Evolutionary conservation across 2,113 vertebrate genomes (phyloP).

Genomic region (Symphodus melops): DNA sequence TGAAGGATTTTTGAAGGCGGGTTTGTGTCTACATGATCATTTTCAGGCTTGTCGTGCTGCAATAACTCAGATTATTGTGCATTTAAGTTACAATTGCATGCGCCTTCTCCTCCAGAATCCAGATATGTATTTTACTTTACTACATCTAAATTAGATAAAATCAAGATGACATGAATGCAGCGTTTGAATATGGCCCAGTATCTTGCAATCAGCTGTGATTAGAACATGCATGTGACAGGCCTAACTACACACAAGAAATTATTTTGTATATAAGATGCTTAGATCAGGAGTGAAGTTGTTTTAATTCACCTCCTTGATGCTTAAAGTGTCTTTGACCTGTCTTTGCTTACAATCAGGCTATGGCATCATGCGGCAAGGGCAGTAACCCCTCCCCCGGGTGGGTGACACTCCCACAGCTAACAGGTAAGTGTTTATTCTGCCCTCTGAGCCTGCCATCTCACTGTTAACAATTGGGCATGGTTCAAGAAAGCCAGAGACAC

Average conservation of each 20-base stretch:
- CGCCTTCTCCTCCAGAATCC: neutral
- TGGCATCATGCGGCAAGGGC: neutral
- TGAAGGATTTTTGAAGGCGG: neutral
- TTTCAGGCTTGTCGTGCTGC: neutral
- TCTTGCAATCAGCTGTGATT: neutral
- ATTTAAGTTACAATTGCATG: neutral
- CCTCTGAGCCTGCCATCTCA: too few species aligned
- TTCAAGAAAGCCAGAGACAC: too few species aligned
- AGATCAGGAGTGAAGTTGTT: neutral
- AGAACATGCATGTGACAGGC: neutral
- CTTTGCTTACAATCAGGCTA: neutral
- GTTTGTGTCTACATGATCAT: too few species aligned
- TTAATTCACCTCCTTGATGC: neutral
- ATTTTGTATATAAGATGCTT: neutral
- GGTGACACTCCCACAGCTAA: too few species aligned
- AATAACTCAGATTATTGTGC: neutral
- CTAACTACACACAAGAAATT: neutral
- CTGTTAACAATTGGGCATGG: too few species aligned
- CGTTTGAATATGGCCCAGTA: neutral
- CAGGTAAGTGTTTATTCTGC: too few species aligned
- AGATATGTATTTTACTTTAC: neutral
- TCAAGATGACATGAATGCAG: neutral
- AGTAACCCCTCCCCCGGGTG: too few species aligned
- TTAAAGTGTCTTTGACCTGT: conserved; percentile 2
- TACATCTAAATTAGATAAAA: neutral